Evolutionary conservation across 2,113 vertebrate species (phyloP).

Genomic region (Periophthalmus modestus): DNA sequence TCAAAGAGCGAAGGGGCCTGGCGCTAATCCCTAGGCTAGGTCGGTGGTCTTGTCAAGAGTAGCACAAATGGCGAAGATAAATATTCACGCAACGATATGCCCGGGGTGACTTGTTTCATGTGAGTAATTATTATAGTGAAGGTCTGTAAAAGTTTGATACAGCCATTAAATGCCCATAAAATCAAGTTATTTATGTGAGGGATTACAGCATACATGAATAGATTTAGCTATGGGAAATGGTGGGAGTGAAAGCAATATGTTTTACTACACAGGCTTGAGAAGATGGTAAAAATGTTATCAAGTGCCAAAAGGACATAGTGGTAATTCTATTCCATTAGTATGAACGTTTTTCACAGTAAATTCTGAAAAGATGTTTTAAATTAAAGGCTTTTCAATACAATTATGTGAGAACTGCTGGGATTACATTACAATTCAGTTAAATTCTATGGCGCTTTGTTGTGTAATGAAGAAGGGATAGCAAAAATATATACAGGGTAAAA

Average conservation of each 20-base stretch:
- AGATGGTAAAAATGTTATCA: too few species aligned
- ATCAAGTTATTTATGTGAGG: conserved; percentile 3
- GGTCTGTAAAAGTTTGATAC: conserved; percentile 33
- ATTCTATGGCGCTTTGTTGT: too few species aligned
- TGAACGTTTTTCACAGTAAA: too few species aligned
- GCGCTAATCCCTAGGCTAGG: conserved; percentile 21
- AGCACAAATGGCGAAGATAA: conserved; percentile 36
- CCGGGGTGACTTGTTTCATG: conserved; percentile 17
- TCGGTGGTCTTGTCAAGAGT: conserved; percentile 21
- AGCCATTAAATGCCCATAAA: background rate
- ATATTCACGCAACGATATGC: conserved; percentile 48
- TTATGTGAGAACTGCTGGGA: too few species aligned
- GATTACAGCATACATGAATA: background rate
- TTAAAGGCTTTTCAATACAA: too few species aligned
- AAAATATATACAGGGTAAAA: too few species aligned
- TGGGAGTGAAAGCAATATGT: background rate
- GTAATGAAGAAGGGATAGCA: too few species aligned
- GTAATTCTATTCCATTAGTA: too few species aligned
- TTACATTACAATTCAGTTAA: too few species aligned
- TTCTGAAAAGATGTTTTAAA: too few species aligned
- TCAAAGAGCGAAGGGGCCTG: conserved; percentile 21
- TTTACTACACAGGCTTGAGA: too few species aligned
- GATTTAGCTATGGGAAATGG: background rate
- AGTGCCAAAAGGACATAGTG: too few species aligned
- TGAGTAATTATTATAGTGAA: conserved; percentile 31